These are phyloP conservation scores for Portunus trituberculatus DNA, from an alignment of 1,140 invertebrate genomes.

Conservation along the genomic window DNA sequence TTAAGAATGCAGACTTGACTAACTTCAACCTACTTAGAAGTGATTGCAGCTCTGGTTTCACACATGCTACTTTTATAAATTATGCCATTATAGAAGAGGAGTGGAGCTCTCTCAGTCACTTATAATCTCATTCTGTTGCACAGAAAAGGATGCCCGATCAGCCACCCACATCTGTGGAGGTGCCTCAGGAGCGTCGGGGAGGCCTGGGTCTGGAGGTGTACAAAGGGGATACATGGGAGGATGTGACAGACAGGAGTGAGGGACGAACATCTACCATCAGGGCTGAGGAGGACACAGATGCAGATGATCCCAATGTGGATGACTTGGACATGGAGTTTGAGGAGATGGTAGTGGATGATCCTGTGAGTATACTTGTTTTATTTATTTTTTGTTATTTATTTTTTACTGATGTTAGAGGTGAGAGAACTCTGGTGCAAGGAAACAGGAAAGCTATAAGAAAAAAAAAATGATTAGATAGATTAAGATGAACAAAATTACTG, in stretches of 20 bases:
- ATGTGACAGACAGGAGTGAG: slow-evolving; percentile 60
- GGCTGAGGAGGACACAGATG: slow-evolving; percentile 37
- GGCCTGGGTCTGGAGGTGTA: slow-evolving; percentile 61
- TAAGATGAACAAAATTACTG: no score
- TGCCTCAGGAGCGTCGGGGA: slow-evolving; percentile 45
- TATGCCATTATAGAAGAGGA: no score
- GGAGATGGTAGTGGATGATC: slow-evolving; percentile 51
- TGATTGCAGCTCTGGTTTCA: no score
- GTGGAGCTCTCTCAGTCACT: no score
- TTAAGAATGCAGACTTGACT: no score
- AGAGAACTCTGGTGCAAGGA: no score
- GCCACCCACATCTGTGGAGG: slow-evolving; percentile 40
- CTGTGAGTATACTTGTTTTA: slow-evolving; percentile 28
- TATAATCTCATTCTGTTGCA: neutral
- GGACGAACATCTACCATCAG: neutral
- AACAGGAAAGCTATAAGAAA: no score
- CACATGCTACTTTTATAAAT: no score
- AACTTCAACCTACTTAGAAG: no score
- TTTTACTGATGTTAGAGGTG: no score
- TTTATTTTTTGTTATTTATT: no score
- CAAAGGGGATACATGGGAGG: slow-evolving; percentile 53
- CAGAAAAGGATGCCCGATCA: slow-evolving; percentile 45
- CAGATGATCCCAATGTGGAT: slow-evolving; percentile 51
- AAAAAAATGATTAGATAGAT: no score
- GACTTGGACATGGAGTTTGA: slow-evolving; percentile 62